Conservation (phyloP, 1,140 invertebrate genomes). For the Scylla paramamosain region DNA sequence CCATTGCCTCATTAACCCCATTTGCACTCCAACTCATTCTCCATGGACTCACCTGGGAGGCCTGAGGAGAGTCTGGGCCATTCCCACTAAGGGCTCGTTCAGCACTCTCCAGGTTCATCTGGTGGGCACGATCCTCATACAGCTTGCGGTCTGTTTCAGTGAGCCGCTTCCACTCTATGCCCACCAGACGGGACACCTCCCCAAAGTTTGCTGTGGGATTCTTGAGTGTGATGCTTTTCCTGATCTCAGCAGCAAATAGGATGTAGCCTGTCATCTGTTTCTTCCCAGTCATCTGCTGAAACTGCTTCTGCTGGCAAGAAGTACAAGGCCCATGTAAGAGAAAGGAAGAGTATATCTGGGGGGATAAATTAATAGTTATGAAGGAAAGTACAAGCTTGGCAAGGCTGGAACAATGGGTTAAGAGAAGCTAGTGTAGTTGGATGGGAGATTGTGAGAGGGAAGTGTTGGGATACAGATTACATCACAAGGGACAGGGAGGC, state of each 20-base stretch:
- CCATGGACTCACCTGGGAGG: conserved; percentile 60
- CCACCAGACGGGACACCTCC: conserved; percentile 98
- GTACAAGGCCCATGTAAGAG: neutral
- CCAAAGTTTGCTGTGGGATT: conserved; percentile 98
- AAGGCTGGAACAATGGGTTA: too few species aligned
- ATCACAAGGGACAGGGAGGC: too few species aligned
- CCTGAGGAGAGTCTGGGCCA: conserved; percentile 74
- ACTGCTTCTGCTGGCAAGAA: conserved; percentile 79
- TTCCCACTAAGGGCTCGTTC: conserved; percentile 73
- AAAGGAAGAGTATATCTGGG: too few species aligned
- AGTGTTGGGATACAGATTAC: too few species aligned
- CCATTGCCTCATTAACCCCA: too few species aligned
- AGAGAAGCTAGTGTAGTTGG: too few species aligned
- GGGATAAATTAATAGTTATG: too few species aligned
- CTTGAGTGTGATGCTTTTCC: conserved; percentile 91
- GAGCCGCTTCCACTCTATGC: conserved; percentile 93
- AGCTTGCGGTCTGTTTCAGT: conserved; percentile 91
- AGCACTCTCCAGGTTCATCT: conserved; percentile 89
- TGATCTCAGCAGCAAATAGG: conserved; percentile 97
- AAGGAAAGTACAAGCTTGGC: too few species aligned
- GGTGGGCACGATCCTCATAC: conserved; percentile 94
- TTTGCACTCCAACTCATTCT: too few species aligned
- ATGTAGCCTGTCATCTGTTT: conserved; percentile 99
- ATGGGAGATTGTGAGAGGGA: too few species aligned
- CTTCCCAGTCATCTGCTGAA: conserved; percentile 83